Evolutionary conservation across 2,113 vertebrate genomes (phyloP).

Genomic region (Paedocypris sp.): DNA sequence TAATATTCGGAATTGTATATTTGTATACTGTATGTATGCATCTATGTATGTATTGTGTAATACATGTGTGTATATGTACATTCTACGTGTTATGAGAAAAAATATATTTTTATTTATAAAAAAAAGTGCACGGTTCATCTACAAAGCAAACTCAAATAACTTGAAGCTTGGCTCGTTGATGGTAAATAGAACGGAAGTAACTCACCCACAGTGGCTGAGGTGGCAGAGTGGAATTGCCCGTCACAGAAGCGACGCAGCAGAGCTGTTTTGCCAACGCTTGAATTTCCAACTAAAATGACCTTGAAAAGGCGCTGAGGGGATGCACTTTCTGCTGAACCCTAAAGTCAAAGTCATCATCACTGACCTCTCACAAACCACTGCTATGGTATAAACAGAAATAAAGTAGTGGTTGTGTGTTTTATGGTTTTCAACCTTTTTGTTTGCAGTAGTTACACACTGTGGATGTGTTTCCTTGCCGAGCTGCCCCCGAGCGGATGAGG

Average conservation of each 20-base stretch:
- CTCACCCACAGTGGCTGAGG: conserved; percentile 83
- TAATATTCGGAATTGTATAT: too few species aligned
- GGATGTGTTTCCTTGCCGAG: conserved; percentile 68
- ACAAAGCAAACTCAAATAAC: too few species aligned
- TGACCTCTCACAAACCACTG: neutral
- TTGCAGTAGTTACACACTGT: conserved; percentile 22
- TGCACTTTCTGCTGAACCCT: conserved; percentile 52
- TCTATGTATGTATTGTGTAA: too few species aligned
- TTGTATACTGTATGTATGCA: too few species aligned
- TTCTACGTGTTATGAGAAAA: too few species aligned
- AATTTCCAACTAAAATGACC: conserved; percentile 81
- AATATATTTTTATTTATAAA: too few species aligned
- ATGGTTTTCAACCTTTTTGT: too few species aligned
- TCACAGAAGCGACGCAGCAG: conserved; percentile 79
- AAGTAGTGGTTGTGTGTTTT: too few species aligned
- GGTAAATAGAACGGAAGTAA: neutral
- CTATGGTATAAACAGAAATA: too few species aligned
- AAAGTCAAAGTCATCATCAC: conserved; percentile 3
- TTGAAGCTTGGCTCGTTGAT: neutral
- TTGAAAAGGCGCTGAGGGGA: conserved; percentile 78
- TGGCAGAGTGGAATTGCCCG: conserved; percentile 63
- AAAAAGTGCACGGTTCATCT: too few species aligned
- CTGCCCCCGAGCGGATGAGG: conserved; percentile 57
- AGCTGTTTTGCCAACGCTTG: conserved; percentile 84
- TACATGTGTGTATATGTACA: too few species aligned